Evolutionary conservation across 2,113 vertebrate genomes (phyloP).

Genomic region (Bostrychus sinensis): DNA sequence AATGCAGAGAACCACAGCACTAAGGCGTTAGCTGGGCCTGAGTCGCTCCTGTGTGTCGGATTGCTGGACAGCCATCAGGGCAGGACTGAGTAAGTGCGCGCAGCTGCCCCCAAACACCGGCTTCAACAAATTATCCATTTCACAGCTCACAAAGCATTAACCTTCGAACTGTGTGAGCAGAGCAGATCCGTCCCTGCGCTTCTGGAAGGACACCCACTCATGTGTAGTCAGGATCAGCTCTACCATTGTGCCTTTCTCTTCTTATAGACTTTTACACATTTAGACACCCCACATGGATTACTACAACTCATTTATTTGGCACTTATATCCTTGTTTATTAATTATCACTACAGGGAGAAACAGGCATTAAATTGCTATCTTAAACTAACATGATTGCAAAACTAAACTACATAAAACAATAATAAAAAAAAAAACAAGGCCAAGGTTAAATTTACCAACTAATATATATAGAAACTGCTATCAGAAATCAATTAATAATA

Average conservation of each 20-base stretch:
- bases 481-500: no score
- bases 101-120: conserved; percentile 68
- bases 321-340: no score
- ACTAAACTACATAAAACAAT: no score
- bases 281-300: no score
- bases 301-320: no score
- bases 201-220: conserved; percentile 50
- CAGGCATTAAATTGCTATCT: no score
- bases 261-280: neutral
- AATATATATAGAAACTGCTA: no score
- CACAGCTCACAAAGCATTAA: conserved; percentile 71
- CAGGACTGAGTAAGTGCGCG: conserved; percentile 46
- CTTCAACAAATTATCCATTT: conserved; percentile 69
- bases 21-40: conserved; percentile 47
- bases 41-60: conserved; percentile 61
- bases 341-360: no score
- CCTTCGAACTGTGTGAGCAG: conserved; percentile 61
- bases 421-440: no score
- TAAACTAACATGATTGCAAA: no score
- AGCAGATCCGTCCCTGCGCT: conserved; percentile 52
- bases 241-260: neutral
- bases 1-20: conserved; percentile 48
- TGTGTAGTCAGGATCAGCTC: conserved; percentile 26
- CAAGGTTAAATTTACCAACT: no score
- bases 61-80: conserved; percentile 62